These are phyloP conservation scores for Odontomyia ornata DNA, from an alignment of 2,888 invertebrate genomes.

Conservation along the genomic window DNA sequence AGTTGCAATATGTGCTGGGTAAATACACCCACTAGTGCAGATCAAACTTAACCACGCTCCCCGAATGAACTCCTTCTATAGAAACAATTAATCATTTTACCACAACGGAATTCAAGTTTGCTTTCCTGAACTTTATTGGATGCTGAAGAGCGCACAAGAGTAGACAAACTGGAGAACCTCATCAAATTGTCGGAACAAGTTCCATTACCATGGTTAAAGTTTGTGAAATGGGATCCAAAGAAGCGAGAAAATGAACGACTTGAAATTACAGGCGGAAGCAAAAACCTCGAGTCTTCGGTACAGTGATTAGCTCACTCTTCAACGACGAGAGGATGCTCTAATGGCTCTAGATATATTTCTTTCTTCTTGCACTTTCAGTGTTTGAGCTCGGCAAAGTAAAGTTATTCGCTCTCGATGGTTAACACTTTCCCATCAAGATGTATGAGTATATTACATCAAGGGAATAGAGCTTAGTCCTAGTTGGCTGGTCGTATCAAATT, in stretches of 20 bases:
- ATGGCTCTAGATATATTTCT: background rate
- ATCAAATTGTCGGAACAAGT: constrained; percentile 23
- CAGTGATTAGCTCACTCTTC: background rate
- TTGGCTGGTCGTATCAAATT: background rate
- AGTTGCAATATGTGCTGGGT: no score
- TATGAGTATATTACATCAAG: background rate
- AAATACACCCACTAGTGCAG: no score
- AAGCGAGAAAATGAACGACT: background rate
- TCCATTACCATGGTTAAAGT: constrained; percentile 2
- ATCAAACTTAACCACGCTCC: no score
- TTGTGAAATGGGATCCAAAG: background rate
- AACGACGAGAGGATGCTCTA: background rate
- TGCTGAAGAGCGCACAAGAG: background rate
- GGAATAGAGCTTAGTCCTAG: no score
- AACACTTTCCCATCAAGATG: background rate
- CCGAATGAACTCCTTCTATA: background rate
- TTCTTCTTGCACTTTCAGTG: background rate
- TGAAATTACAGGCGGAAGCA: background rate
- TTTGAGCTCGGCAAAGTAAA: background rate
- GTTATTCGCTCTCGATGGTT: background rate
- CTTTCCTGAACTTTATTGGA: background rate
- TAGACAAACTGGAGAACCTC: constrained; percentile 8
- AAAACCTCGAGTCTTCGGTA: background rate
- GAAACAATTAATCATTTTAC: constrained; percentile 19
- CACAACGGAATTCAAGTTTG: constrained; percentile 20